Evolutionary conservation across 2,888 invertebrate species (phyloP), one percentile per base, ranked within the genome.

Genomic region (Strigamia crassipes): DNA sequence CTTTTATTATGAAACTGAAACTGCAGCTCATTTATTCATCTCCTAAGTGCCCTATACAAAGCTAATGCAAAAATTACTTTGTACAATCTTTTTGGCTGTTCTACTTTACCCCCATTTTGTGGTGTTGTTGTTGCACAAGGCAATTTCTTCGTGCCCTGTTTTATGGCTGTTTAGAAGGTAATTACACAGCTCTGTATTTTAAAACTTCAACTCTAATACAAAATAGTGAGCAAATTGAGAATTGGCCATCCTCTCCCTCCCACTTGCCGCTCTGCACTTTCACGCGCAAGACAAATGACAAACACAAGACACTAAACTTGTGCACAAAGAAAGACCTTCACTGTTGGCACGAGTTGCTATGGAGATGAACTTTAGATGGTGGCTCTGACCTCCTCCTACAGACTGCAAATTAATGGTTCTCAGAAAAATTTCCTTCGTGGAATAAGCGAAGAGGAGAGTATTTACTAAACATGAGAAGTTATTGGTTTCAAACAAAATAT

Each of bases 171-270:
- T 66, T 66, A 66, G 61, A 23, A 66, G 61, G 61, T 66, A 66
- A 66, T 66, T 66, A 66, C 61, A 66, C 61, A 4, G 61, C 61
- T 66, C 61, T 66, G 61, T 66, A 66, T 23, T 66, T 66, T 66
- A 66, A 66, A 66, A 66, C 61, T 66, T 66, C 23, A 66, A 21
- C 61, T 23, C 61, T 66, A 66, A 66, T 66, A 66, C 61, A 66
- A 66, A 66, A 66, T 66, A 66, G 61, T 66, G 61, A 23, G 61
- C 61, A 66, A 66, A 66, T 66, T 66, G 61, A 66, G 61, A 66
- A 23, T 66, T 66, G 61, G 18, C 21, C 21, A n/a, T 13, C 46
- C 46, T 23, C 8, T 66, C 23, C 61, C 21, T 23, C 21, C 61
- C 21, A n/a, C 61, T 21, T 61, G 2, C 61, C 12, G 12, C 21